phyloP scores from a whole-genome alignment of 2,113 vertebrate genomes.

The Rostratula benghalensis region DNA sequence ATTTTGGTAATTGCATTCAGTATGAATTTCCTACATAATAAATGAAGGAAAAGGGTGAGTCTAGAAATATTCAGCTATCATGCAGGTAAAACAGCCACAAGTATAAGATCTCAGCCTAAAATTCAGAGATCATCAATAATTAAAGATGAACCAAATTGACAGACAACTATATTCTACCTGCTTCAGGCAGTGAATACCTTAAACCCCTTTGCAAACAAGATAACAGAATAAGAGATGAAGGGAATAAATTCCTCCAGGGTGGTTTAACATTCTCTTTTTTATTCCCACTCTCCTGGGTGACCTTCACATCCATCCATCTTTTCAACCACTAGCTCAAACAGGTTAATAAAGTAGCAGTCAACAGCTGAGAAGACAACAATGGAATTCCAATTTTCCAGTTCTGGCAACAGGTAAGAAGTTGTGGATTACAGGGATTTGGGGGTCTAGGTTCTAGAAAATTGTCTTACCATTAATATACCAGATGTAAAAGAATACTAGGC shows the following conservation, averaged over 20 bases:
- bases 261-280: neutral
- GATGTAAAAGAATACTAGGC: neutral
- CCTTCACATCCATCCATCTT: neutral
- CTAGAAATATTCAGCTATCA: neutral
- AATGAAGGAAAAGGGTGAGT: neutral
- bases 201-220: neutral
- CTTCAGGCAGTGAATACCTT: neutral
- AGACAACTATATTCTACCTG: neutral
- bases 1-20: neutral
- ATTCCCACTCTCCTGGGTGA: neutral
- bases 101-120: neutral
- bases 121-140: neutral
- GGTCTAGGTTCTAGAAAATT: neutral
- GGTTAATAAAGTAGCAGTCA: neutral
- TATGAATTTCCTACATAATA: neutral
- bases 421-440: neutral
- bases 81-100: neutral
- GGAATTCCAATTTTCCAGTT: neutral
- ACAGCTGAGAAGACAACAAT: neutral
- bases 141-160: neutral
- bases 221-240: neutral
- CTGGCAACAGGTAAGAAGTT: neutral
- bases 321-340: neutral
- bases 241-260: neutral
- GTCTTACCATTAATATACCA: neutral